phyloP scores from a whole-genome alignment of 1,140 invertebrate species.

The Zeugodacus cucurbitae region DNA sequence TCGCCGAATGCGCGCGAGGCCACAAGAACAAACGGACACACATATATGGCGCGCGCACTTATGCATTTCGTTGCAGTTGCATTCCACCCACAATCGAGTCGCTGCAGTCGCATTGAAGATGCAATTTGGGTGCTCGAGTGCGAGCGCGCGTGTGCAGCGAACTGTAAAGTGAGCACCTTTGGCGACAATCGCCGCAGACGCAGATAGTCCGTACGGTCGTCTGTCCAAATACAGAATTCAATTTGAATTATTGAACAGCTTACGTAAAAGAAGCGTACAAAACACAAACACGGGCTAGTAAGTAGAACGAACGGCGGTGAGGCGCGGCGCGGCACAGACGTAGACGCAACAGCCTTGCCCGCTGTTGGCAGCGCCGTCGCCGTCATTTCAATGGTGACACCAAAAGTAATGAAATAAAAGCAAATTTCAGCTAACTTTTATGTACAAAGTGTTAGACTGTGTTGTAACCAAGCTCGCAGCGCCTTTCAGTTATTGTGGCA shows the following conservation, averaged over 20 bases:
- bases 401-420: background rate
- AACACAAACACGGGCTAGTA: background rate
- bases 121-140: background rate
- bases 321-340: background rate
- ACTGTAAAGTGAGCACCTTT: constrained; percentile 13
- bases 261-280: constrained; percentile 29
- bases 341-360: background rate
- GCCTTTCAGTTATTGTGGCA: background rate
- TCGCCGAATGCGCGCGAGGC: constrained; percentile 16
- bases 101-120: constrained; percentile 28
- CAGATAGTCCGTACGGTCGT: background rate
- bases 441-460: background rate
- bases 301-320: background rate
- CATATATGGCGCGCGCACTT: background rate
- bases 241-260: constrained; percentile 39
- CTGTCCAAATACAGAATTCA: constrained; percentile 14
- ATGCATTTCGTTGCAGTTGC: constrained; percentile 12
- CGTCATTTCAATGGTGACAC: constrained; percentile 6
- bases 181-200: constrained; percentile 9
- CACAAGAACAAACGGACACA: background rate
- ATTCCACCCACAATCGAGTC: constrained; percentile 15
- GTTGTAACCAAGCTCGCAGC: background rate
- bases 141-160: constrained; percentile 1
- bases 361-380: background rate
- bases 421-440: background rate